Percentiles rank a stretch among this genome's conserved stretches.
Evolutionary conservation across 2,888 invertebrate genomes (phyloP).

Genomic region (Andrena fulva): DNA sequence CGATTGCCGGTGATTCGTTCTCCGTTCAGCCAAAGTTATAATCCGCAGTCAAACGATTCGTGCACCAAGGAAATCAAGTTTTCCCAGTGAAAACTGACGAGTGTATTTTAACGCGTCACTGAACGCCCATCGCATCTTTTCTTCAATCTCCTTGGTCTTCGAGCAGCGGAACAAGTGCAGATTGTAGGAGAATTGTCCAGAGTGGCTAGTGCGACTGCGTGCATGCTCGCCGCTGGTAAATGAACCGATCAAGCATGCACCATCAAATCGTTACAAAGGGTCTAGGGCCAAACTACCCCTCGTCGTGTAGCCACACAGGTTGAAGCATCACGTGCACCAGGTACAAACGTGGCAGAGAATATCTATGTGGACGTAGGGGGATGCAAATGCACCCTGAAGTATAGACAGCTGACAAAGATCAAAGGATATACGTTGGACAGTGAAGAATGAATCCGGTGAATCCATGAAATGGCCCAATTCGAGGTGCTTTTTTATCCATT

Average conservation of each 20-base stretch:
- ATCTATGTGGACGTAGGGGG: background rate
- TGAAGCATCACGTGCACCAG: background rate
- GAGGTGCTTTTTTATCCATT: background rate
- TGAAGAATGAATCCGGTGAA: constrained; percentile 27
- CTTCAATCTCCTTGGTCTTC: background rate
- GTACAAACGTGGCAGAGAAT: constrained; percentile 3
- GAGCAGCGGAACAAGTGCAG: background rate
- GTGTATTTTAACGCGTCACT: constrained; percentile 65
- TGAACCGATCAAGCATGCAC: constrained; percentile 73
- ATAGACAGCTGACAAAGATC: constrained; percentile 49
- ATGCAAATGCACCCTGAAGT: constrained; percentile 26
- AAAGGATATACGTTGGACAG: constrained; percentile 55
- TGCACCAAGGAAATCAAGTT: background rate
- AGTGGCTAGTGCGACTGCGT: constrained; percentile 42
- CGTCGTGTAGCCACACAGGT: background rate
- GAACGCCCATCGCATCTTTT: constrained; percentile 47
- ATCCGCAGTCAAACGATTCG: too few relatives aligned
- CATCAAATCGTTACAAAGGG: constrained; percentile 70
- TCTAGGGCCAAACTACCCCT: constrained; percentile 60
- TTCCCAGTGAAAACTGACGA: background rate
- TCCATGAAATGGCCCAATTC: background rate
- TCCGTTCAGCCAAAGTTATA: background rate
- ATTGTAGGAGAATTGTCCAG: constrained; percentile 53
- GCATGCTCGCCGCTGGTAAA: constrained; percentile 61
- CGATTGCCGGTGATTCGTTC: background rate